Percentiles rank a stretch among this genome's conserved stretches.
These are phyloP conservation scores for Trypoxylus dichotomus DNA, from an alignment of 1,140 invertebrate species.

Conservation along the genomic window DNA sequence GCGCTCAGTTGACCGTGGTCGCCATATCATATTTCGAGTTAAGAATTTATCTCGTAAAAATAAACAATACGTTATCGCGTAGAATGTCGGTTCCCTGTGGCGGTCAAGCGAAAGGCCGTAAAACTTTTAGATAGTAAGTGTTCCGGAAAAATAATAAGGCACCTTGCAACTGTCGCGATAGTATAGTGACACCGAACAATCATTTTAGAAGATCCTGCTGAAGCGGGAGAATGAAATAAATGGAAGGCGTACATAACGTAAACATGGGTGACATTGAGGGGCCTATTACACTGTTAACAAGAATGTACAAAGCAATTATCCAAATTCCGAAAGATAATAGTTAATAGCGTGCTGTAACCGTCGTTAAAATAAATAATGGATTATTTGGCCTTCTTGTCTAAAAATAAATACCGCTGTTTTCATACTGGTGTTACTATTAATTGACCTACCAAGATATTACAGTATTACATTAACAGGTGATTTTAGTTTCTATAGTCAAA, in stretches of 20 bases:
- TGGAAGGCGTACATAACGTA: background rate
- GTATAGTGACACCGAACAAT: background rate
- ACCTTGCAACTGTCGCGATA: background rate
- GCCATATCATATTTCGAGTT: background rate
- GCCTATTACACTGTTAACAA: background rate
- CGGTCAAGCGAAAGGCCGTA: background rate
- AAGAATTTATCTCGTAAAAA: constrained; percentile 5
- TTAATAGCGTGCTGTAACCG: too few relatives aligned
- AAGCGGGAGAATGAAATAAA: background rate
- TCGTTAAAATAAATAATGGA: too few relatives aligned
- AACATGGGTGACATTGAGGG: background rate
- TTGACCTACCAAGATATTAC: too few relatives aligned
- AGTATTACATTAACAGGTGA: too few relatives aligned
- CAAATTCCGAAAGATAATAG: too few relatives aligned
- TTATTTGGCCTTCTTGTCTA: too few relatives aligned
- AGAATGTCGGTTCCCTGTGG: background rate
- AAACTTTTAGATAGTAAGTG: background rate
- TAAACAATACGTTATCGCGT: background rate
- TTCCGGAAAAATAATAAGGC: background rate
- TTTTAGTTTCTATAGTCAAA: too few relatives aligned
- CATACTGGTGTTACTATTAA: too few relatives aligned
- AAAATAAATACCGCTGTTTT: too few relatives aligned
- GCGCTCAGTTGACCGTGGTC: background rate
- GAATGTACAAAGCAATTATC: too few relatives aligned
- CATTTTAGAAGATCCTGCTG: background rate